These are phyloP conservation scores for Hemicentrotus pulcherrimus DNA, from an alignment of 35 echinoderm and acorn worm genomes.

Conservation along the genomic window DNA sequence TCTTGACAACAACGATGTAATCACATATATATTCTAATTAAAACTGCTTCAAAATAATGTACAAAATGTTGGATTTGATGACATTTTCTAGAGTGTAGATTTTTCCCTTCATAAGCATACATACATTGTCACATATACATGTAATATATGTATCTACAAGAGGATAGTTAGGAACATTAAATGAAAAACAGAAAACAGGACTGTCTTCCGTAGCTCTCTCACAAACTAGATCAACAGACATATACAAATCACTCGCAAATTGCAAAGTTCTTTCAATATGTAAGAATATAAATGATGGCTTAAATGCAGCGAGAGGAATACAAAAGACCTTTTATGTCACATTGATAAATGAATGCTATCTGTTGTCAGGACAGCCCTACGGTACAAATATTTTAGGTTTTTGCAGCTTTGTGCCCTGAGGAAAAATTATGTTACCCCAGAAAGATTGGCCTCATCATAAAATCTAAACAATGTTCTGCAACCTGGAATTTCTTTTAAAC, in stretches of 20 bases:
- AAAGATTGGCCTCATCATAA: neutral
- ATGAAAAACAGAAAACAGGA: neutral
- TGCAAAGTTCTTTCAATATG: neutral
- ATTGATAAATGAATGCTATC: neutral
- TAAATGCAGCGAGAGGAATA: neutral
- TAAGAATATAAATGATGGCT: neutral
- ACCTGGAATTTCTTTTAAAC: neutral
- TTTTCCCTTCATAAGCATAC: neutral
- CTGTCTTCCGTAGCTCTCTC: neutral
- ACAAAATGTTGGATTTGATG: no score
- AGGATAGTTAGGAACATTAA: neutral
- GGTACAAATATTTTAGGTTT: neutral
- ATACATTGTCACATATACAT: neutral
- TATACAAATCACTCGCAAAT: neutral
- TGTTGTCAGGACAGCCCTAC: neutral
- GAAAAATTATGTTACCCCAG: neutral
- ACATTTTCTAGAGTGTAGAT: no score
- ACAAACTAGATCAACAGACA: neutral
- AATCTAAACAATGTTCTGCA: neutral
- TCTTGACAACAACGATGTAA: no score
- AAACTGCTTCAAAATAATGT: no score
- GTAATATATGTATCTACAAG: neutral
- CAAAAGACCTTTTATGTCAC: neutral
- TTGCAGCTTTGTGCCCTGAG: neutral
- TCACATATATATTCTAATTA: no score